Conservation (phyloP, 2,888 invertebrate genomes). For the Sinodicranocentrus sp. region DNA sequence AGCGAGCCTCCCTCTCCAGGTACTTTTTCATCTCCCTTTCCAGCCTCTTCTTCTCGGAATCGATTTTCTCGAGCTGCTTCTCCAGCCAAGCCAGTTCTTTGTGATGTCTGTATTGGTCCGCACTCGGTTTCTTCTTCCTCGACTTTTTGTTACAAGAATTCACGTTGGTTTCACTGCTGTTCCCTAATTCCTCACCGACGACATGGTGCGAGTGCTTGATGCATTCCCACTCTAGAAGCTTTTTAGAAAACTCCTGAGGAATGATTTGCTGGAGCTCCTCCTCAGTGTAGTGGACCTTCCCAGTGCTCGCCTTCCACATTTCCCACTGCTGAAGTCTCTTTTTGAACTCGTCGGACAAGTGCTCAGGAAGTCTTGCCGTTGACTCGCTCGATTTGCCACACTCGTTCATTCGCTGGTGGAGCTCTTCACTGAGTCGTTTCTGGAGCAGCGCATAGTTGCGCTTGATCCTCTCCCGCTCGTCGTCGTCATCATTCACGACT, state of each 20-base stretch:
- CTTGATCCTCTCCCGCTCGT: slow-evolving; percentile 62
- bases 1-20: slow-evolving; percentile 83
- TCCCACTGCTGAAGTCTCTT: slow-evolving; percentile 94
- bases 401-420: slow-evolving; percentile 70
- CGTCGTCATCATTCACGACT: slow-evolving; percentile 3
- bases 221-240: slow-evolving; percentile 91
- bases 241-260: slow-evolving; percentile 90
- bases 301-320: slow-evolving; percentile 81
- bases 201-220: slow-evolving; percentile 81
- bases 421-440: slow-evolving; percentile 71
- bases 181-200: slow-evolving; percentile 2
- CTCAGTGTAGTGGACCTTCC: slow-evolving; percentile 77
- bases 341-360: slow-evolving; percentile 88
- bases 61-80: slow-evolving; percentile 82
- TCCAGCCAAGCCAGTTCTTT: slow-evolving; percentile 82
- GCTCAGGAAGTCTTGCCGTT: slow-evolving; percentile 78
- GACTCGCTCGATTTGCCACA: background rate
- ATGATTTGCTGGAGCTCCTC: slow-evolving; percentile 81
- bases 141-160: no score
- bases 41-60: slow-evolving; percentile 81
- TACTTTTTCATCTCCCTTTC: slow-evolving; percentile 83
- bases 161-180: no score
- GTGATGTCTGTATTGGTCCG: slow-evolving; percentile 69
- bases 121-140: slow-evolving; percentile 9
- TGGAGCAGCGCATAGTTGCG: slow-evolving; percentile 73